Conservation (phyloP, 2,888 invertebrate species). For the Aphodius granarius region DNA sequence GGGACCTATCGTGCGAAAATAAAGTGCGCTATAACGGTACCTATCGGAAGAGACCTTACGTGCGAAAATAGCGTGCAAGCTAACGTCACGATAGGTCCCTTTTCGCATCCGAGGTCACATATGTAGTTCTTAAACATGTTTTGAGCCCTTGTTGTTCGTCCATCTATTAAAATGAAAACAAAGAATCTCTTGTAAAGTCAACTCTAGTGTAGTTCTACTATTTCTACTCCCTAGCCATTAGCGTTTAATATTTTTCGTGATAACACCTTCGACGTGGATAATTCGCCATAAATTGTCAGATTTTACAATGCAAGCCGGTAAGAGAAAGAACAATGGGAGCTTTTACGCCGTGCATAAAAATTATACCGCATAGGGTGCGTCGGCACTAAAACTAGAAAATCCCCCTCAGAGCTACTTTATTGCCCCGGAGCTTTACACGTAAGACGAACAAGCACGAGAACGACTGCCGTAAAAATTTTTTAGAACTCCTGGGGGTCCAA, state of each 20-base stretch:
- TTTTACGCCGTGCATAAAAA: not conserved
- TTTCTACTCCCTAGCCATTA: not conserved
- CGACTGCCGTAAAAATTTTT: not conserved
- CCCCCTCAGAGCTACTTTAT: not conserved
- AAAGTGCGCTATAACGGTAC: too few relatives aligned
- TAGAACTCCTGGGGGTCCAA: slow-evolving; percentile 11
- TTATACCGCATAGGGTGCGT: not conserved
- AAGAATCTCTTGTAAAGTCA: not conserved
- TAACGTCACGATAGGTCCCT: too few relatives aligned
- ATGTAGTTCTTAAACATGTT: too few relatives aligned
- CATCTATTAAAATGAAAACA: not conserved
- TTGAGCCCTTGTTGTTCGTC: not conserved
- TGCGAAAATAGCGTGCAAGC: too few relatives aligned
- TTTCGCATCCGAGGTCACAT: too few relatives aligned
- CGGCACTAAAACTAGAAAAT: not conserved
- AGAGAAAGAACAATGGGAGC: not conserved
- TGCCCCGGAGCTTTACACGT: not conserved
- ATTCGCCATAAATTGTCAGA: not conserved
- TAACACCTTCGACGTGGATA: not conserved
- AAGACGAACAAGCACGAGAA: not conserved
- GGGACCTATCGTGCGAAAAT: too few relatives aligned
- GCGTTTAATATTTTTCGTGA: not conserved
- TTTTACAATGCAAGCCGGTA: not conserved
- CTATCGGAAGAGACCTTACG: too few relatives aligned
- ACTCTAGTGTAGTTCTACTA: not conserved